Conservation (phyloP, 2,113 vertebrate species). For the Oncorhynchus masou region DNA sequence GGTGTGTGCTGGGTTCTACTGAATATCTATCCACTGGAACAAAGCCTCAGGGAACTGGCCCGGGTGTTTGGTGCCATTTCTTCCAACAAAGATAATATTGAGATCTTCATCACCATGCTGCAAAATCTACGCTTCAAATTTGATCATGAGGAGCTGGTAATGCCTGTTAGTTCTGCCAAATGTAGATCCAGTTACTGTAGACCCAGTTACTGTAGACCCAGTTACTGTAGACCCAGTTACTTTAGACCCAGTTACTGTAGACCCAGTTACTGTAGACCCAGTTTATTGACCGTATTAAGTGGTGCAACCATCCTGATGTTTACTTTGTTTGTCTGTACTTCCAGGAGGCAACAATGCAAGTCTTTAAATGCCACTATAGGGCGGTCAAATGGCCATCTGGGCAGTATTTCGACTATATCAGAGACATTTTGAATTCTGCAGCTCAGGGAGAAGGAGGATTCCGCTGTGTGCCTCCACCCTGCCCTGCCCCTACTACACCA, state of each 20-base stretch:
- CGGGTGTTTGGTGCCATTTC: slow-evolving; percentile 51
- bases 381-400: slow-evolving; percentile 37
- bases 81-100: slow-evolving; percentile 53
- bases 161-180: not conserved
- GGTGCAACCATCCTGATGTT: not conserved
- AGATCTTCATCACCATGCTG: slow-evolving; percentile 51
- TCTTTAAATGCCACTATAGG: slow-evolving; percentile 51
- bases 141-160: slow-evolving; percentile 50
- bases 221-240: too few species aligned
- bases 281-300: not conserved
- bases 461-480: slow-evolving; percentile 44
- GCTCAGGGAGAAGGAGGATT: slow-evolving; percentile 11
- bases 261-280: not conserved
- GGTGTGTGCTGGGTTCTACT: slow-evolving; percentile 52
- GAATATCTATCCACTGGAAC: slow-evolving; percentile 50
- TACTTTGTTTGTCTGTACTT: slow-evolving; percentile 4
- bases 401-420: slow-evolving; percentile 45
- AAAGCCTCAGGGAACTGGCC: slow-evolving; percentile 45
- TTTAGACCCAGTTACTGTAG: not conserved
- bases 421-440: slow-evolving; percentile 38
- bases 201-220: too few species aligned
- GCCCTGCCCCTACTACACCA: slow-evolving; percentile 26
- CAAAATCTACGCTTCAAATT: slow-evolving; percentile 42
- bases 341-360: slow-evolving; percentile 49
- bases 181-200: not conserved